Conservation (phyloP, 2,888 invertebrate species). For the Xylota segnis region DNA sequence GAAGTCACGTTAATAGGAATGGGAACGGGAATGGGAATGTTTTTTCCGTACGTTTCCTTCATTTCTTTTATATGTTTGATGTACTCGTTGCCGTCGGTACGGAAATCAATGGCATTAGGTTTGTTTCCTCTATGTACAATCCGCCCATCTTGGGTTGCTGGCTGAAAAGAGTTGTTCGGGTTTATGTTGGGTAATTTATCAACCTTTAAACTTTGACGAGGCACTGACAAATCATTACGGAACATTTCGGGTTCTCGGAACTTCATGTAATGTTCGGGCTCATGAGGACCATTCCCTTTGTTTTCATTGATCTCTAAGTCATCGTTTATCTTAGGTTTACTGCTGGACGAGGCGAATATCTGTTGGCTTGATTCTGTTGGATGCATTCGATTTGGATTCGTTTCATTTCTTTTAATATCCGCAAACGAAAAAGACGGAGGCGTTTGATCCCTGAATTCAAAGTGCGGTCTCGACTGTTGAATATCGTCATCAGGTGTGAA, state of each 20-base stretch:
- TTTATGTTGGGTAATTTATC: constrained; percentile 69
- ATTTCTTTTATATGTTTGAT: constrained; percentile 71
- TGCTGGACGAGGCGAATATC: constrained; percentile 22
- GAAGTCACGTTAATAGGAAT: constrained; percentile 57
- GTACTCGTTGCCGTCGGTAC: constrained; percentile 67
- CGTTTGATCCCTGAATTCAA: constrained; percentile 27
- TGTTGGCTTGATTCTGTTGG: constrained; percentile 20
- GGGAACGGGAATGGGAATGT: constrained; percentile 22
- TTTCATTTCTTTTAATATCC: constrained; percentile 50
- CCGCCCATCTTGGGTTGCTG: constrained; percentile 45
- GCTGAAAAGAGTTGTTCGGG: constrained; percentile 51
- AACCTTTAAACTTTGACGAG: constrained; percentile 69
- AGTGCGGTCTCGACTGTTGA: constrained; percentile 30
- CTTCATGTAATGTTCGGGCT: constrained; percentile 23
- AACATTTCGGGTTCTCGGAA: constrained; percentile 28
- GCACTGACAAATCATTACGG: constrained; percentile 40
- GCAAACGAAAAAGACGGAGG: constrained; percentile 30
- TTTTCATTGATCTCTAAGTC: constrained; percentile 37
- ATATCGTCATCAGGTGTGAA: constrained; percentile 48
- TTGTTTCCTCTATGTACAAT: constrained; percentile 61
- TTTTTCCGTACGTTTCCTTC: constrained; percentile 66
- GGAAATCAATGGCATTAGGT: constrained; percentile 73
- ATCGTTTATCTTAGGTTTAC: constrained; percentile 32
- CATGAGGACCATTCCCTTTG: constrained; percentile 40
- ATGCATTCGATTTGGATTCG: constrained; percentile 19